Evolutionary conservation across 2,113 vertebrate species (phyloP).

Genomic region (Pungitius pungitius): DNA sequence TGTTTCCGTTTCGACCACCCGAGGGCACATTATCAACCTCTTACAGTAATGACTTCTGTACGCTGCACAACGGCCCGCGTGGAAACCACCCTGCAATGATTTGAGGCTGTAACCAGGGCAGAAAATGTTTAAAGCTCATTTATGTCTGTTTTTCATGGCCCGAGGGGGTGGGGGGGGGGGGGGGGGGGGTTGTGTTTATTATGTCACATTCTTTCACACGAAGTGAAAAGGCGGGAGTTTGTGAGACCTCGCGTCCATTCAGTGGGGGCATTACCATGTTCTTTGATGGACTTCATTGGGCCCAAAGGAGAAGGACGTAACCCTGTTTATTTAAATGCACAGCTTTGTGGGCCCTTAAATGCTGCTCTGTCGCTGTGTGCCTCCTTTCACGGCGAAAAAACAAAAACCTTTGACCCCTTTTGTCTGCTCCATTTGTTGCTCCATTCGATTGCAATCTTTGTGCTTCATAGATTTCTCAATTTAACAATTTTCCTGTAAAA

Average conservation of each 20-base stretch:
- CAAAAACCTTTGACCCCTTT: slow-evolving; percentile 80
- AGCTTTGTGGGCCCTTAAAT: slow-evolving; percentile 80
- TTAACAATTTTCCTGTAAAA: slow-evolving; percentile 76
- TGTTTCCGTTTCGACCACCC: slow-evolving; percentile 25
- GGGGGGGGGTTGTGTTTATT: slow-evolving; percentile 64
- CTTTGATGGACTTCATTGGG: slow-evolving; percentile 80
- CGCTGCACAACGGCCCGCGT: slow-evolving; percentile 12
- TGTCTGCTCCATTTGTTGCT: slow-evolving; percentile 64
- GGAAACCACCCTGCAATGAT: slow-evolving; percentile 54
- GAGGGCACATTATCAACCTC: slow-evolving; percentile 51
- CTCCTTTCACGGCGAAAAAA: slow-evolving; percentile 75
- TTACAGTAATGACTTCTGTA: slow-evolving; percentile 44
- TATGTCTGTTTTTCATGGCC: slow-evolving; percentile 65
- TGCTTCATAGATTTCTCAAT: slow-evolving; percentile 67
- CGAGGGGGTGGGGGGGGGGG: too few relatives aligned
- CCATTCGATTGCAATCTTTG: slow-evolving; percentile 70
- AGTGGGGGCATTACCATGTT: slow-evolving; percentile 76
- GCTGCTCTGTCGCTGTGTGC: slow-evolving; percentile 75
- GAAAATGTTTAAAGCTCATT: slow-evolving; percentile 70
- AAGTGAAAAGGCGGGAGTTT: slow-evolving; percentile 72
- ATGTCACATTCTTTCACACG: slow-evolving; percentile 79
- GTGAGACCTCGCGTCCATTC: slow-evolving; percentile 73
- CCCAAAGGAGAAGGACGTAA: slow-evolving; percentile 78
- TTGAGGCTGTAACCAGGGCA: slow-evolving; percentile 63
- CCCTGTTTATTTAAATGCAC: slow-evolving; percentile 79